phyloP scores from a whole-genome alignment of 2,113 vertebrate species.

The Odontophorus gujanensis region DNA sequence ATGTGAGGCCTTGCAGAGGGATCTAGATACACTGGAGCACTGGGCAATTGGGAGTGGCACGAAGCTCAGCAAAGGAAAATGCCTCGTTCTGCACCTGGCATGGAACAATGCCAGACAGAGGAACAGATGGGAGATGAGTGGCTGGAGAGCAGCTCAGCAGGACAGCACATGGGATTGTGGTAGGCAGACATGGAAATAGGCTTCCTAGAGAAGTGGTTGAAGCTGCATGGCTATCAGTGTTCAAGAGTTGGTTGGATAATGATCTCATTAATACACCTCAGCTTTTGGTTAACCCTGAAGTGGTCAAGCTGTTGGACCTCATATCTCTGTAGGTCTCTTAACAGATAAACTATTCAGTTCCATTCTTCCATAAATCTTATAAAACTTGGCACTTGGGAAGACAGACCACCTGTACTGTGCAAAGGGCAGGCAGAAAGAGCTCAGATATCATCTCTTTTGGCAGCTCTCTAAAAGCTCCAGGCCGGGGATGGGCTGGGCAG shows the following conservation, averaged over 20 bases:
- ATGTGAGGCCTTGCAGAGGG: not conserved
- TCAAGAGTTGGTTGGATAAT: not conserved
- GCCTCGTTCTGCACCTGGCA: not conserved
- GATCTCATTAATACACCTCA: not conserved
- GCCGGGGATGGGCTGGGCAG: not conserved
- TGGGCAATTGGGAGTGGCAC: not conserved
- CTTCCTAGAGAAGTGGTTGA: not conserved
- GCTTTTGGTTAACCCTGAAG: not conserved
- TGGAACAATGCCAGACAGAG: not conserved
- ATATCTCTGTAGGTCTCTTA: not conserved
- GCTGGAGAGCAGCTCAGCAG: not conserved
- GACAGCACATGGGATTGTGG: not conserved
- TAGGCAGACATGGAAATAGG: not conserved
- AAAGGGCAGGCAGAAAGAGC: not conserved
- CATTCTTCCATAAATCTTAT: not conserved
- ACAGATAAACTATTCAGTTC: not conserved
- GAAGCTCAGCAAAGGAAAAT: not conserved
- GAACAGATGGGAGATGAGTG: not conserved
- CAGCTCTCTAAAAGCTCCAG: not conserved
- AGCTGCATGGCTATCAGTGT: not conserved
- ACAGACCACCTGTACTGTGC: rapidly evolving
- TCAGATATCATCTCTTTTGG: not conserved
- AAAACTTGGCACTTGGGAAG: not conserved
- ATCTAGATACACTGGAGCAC: not conserved
- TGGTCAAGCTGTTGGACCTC: not conserved